A percentile compares a stretch with the other conserved stretches of the same genome.
Evolutionary conservation across 2,113 vertebrate genomes (phyloP).

Genomic region (Chamaetylas fuelleborni): DNA sequence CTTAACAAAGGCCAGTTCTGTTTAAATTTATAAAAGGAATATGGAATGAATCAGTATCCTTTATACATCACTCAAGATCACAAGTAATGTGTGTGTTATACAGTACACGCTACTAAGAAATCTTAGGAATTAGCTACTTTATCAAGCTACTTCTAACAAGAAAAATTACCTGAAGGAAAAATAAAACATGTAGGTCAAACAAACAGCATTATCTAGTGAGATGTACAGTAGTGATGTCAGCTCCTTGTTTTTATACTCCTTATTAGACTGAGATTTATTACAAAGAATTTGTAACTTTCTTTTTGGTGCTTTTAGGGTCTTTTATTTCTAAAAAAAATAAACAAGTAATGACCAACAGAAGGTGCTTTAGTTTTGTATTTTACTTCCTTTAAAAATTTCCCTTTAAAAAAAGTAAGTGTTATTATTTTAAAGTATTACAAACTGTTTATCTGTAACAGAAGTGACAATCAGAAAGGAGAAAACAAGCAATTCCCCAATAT

Average conservation of each 20-base stretch:
- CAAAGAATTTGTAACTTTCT: not conserved
- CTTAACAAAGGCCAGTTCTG: not conserved
- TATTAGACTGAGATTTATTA: not conserved
- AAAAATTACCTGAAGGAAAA: not conserved
- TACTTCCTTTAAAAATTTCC: not conserved
- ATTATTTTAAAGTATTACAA: not conserved
- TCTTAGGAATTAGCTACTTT: not conserved
- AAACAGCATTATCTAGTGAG: not conserved
- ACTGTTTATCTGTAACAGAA: not conserved
- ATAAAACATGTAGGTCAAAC: not conserved
- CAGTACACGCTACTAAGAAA: not conserved
- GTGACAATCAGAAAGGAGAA: not conserved
- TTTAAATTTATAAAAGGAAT: not conserved
- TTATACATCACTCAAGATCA: not conserved
- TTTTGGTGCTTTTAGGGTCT: not conserved
- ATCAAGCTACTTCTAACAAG: not conserved
- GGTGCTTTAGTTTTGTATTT: not conserved
- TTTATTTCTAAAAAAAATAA: not conserved
- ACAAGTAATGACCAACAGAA: not conserved
- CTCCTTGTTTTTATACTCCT: not conserved
- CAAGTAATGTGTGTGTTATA: not conserved
- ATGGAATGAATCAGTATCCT: not conserved
- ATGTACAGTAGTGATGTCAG: not conserved
- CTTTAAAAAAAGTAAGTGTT: no score
- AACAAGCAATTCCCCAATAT: not conserved